Base-by-base conservation (phyloP, 92 coral and sea anemone genomes). In the Bergia puertoricense region DNA sequence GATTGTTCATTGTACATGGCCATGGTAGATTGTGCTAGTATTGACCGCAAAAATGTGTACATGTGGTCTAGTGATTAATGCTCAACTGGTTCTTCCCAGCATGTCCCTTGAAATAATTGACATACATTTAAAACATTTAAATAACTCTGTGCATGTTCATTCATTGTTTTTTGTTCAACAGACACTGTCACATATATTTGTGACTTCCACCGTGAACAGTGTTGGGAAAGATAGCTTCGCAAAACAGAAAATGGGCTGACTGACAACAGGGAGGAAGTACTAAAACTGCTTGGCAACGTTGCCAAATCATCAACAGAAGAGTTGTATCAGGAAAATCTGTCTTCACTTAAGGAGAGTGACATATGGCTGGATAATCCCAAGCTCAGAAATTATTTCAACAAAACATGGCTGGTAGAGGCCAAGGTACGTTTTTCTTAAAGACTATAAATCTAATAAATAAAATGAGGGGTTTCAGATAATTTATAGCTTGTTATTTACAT, bases 231-330 rank as follows among this genome's bases (percentile, higher is more conserved):
- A 62, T 91, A 86, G 89, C 81, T 91, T 36, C 54, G 79, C 15
- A 91, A 91, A 54, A 68, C 78, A 16, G 90, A 86, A 22, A 86
- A 56, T 77, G 89, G 89, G 4, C 42, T 86, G 74, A 50, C 85
- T 0, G 72, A 81, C 0, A 81, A 79, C 82, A 86, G 90, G 67
- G 92, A 86, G 81, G 92, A 86, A 45, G 92, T 86, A 42, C 90
- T 86, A 22, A 69, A n/a, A 74, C 50, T 90, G 74, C 92, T 90
- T 81, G 90, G 88, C 41, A 74, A 43, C 20, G 85, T 90, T 86
- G 92, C 92, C 86, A 90, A 76, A 74, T 90, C 90, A 42, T 10
- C 83, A 80, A 80, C 92, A 48, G 92, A 90, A 73, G 82, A 81
- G 2, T 45, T 30, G 23, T 90, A 43, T 86, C 62, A 90, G 73